phyloP scores from a whole-genome alignment of 92 coral and sea anemone genomes.

The Umimayanthus kanabou region DNA sequence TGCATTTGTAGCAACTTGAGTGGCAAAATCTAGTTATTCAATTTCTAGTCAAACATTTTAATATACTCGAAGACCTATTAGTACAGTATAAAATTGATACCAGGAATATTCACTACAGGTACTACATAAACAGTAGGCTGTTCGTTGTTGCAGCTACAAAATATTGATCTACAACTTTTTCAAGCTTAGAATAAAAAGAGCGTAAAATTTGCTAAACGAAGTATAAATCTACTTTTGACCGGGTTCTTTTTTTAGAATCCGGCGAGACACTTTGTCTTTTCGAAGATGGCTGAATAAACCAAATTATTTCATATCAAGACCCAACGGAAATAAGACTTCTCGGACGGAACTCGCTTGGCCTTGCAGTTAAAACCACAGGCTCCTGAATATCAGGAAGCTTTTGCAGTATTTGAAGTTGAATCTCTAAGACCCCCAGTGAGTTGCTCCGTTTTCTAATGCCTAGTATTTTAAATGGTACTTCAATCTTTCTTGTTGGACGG shows the following conservation, averaged over 20 bases:
- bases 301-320: neutral
- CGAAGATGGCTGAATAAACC: neutral
- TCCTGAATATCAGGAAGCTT: neutral
- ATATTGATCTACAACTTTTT: too few relatives aligned
- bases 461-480: neutral
- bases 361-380: neutral
- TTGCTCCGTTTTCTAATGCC: too few relatives aligned
- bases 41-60: neutral
- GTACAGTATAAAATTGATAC: too few relatives aligned
- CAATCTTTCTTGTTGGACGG: conserved; percentile 27
- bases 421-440: neutral
- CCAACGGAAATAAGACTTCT: conserved; percentile 1
- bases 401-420: neutral
- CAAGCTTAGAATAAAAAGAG: too few relatives aligned
- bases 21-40: neutral
- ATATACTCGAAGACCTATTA: neutral
- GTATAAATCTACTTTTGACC: too few relatives aligned
- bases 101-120: too few relatives aligned
- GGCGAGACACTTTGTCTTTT: too few relatives aligned
- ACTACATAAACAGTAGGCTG: too few relatives aligned
- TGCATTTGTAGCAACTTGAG: neutral
- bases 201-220: too few relatives aligned
- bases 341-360: neutral
- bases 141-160: too few relatives aligned
- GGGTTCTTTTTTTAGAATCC: too few relatives aligned